Base-by-base conservation (phyloP, 2,888 invertebrate species). In the Oligia strigilis region DNA sequence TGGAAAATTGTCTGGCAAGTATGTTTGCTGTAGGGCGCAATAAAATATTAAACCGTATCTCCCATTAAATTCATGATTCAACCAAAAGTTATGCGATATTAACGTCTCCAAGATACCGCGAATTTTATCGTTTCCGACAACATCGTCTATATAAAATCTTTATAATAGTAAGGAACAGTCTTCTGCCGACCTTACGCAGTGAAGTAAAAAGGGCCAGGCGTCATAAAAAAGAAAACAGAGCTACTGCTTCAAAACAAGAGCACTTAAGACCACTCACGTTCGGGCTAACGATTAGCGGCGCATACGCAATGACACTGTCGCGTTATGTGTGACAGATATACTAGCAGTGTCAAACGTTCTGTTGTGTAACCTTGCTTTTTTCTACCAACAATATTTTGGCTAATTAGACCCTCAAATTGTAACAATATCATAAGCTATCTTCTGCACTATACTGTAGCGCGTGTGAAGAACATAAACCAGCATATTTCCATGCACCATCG, bases 1-100 rank as follows among this genome's bases (percentile, higher is more conserved):
- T 88, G 81, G 70, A 85, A 87, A 85, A 80, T 84, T 72, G n/a
- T 65, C 23, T 75, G 55, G 4, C 40, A 14, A 36, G 46, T 55
- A 67, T 82, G 40, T 78, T 67, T 49, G 23, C 40, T 58, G 19
- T 23, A 43, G 46, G 55, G 66, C 23, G 29, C 29, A 49, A 65
- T 73, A 65, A 52, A 58, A 29, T 83, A 62, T 58, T 70, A 52
- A 43, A 43, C 29, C 5, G 9, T 55, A 60, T 23, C 52, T 46
- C 8, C 29, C n/a, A 52, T 23, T 60, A 65, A 55, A 71, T 36
- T 13, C 40, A 36, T 62, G 78, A 67, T 49, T 80, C 49, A 70
- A 36, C 19, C n/a, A 29, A 65, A 80, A 62, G 43, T n/a, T 60
- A 64, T 65, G 40, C 11, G 19, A 19, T 40, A 40, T 29, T 23